These are phyloP conservation scores for Eufriesea mexicana DNA, from an alignment of 1,140 invertebrate genomes.

Conservation along the genomic window DNA sequence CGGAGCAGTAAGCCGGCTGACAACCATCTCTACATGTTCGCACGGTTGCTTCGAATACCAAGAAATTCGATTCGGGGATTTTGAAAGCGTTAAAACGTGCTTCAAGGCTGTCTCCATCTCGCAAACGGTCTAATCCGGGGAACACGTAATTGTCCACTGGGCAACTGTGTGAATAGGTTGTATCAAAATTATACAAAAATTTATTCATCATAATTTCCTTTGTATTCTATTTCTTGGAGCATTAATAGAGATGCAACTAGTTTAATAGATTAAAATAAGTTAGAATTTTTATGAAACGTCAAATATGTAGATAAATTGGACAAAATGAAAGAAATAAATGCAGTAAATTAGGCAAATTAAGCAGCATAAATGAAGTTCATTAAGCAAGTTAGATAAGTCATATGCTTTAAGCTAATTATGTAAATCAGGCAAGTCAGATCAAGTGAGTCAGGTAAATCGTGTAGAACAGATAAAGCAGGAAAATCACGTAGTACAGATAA, in stretches of 20 bases:
- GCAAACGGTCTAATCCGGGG: slow-evolving; percentile 92
- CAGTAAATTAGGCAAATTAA: too few species aligned
- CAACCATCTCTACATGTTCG: slow-evolving; percentile 94
- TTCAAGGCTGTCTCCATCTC: slow-evolving; percentile 93
- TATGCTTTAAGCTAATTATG: not conserved
- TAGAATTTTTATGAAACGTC: too few species aligned
- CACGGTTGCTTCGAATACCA: slow-evolving; percentile 96
- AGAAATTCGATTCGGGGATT: slow-evolving; percentile 96
- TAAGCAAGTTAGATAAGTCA: not conserved
- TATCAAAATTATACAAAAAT: not conserved
- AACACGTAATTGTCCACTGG: slow-evolving; percentile 96
- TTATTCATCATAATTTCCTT: not conserved
- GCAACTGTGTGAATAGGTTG: slow-evolving; percentile 84
- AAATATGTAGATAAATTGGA: too few species aligned
- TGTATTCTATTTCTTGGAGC: not conserved
- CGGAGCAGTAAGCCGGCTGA: slow-evolving; percentile 93
- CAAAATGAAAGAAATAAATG: too few species aligned
- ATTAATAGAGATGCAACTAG: not conserved
- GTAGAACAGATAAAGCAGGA: not conserved
- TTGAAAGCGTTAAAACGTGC: slow-evolving; percentile 97
- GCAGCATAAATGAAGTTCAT: not conserved
- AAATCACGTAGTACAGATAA: not conserved
- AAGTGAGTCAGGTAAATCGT: not conserved
- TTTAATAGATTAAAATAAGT: not conserved
- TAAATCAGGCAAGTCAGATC: not conserved